These are phyloP conservation scores for Neosalanx taihuensis DNA, from an alignment of 2,797 vertebrate species.

Conservation along the genomic window DNA sequence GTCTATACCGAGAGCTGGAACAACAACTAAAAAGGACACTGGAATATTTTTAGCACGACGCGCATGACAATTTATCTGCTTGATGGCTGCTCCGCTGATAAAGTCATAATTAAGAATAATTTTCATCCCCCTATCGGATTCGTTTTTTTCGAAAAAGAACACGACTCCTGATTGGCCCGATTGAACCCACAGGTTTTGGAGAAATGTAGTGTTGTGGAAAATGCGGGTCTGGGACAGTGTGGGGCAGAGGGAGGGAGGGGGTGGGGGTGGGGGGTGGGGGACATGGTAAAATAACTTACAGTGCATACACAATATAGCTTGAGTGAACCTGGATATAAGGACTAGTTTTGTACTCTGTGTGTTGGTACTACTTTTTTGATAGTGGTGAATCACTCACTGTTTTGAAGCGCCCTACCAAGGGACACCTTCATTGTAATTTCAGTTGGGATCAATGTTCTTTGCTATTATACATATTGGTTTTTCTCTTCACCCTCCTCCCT, in stretches of 20 bases:
- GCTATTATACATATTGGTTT: conserved; percentile 67
- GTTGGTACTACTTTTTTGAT: conserved; percentile 84
- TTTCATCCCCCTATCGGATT: conserved; percentile 86
- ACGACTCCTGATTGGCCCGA: conserved; percentile 85
- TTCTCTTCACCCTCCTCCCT: conserved; percentile 40
- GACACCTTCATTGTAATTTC: conserved; percentile 72
- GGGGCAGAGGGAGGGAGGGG: conserved; percentile 34
- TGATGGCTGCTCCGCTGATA: conserved; percentile 99
- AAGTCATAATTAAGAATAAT: conserved; percentile 96
- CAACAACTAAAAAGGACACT: conserved; percentile 81
- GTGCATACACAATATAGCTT: conserved; percentile 81
- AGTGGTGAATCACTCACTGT: conserved; percentile 80
- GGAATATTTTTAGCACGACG: conserved; percentile 99
- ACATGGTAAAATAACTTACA: conserved; percentile 71
- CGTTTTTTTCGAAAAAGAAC: conserved; percentile 77
- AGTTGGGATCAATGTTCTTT: conserved; percentile 74
- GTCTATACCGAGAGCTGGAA: conserved; percentile 87
- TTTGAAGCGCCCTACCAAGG: conserved; percentile 67
- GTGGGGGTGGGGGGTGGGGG: conserved; percentile 25
- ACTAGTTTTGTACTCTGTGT: conserved; percentile 87
- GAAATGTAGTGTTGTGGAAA: conserved; percentile 56
- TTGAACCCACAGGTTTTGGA: conserved; percentile 71
- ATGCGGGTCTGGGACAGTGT: conserved; percentile 30
- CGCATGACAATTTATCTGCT: conserved; percentile 99
- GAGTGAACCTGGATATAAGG: conserved; percentile 79